Conservation (phyloP, 2,888 invertebrate species). For the Macrophya annulata region DNA sequence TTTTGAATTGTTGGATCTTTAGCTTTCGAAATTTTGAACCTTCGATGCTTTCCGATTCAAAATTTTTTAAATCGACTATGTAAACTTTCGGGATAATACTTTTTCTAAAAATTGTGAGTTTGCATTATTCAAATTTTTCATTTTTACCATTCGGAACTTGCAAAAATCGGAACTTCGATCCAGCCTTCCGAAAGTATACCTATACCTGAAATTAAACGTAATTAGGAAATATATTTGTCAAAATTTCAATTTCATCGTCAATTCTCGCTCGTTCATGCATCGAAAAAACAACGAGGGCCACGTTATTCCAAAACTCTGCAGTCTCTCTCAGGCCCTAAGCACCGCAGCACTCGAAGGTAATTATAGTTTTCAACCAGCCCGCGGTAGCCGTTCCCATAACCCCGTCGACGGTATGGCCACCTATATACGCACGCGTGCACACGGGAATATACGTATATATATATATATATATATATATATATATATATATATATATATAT, state of each 20-base stretch:
- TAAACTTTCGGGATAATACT: too few species aligned
- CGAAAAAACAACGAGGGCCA: conserved; percentile 4
- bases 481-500: too few species aligned
- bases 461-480: too few species aligned
- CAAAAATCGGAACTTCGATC: too few species aligned
- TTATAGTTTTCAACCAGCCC: conserved; percentile 75
- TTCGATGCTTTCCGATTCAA: too few species aligned
- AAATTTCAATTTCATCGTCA: neutral
- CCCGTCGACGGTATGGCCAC: conserved; percentile 67
- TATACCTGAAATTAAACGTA: neutral
- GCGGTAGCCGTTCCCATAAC: conserved; percentile 76
- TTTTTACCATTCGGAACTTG: too few species aligned
- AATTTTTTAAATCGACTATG: too few species aligned
- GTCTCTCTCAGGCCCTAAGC: conserved; percentile 25
- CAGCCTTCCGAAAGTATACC: too few species aligned
- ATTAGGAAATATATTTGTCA: neutral
- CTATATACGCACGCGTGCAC: conserved; percentile 63
- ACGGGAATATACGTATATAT: conserved; percentile 9
- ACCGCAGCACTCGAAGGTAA: conserved; percentile 65
- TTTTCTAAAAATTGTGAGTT: too few species aligned
- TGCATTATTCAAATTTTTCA: too few species aligned
- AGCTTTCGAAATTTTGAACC: too few species aligned
- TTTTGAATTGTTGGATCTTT: too few species aligned
- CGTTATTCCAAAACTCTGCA: conserved; percentile 25
- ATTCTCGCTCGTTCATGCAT: conserved; percentile 5